These are phyloP conservation scores for Amphimedon queenslandica DNA, from an alignment of 37 sponge, comb jelly and placozoan genomes.

Conservation along the genomic window DNA sequence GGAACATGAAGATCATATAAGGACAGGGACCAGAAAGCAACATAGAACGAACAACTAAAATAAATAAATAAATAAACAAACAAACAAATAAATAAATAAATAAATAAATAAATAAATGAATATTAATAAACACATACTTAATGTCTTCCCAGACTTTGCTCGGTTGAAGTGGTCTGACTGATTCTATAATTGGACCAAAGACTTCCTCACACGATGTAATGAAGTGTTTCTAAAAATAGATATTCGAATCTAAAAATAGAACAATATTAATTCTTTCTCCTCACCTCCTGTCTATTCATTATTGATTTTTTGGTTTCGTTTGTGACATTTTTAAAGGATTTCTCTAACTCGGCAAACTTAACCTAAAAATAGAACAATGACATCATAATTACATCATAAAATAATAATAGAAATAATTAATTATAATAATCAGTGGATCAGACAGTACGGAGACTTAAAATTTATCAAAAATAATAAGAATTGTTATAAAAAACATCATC, in stretches of 20 bases:
- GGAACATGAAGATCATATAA: constrained; percentile 89
- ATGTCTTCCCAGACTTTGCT: constrained; percentile 93
- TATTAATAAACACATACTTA: constrained; percentile 20
- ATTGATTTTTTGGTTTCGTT: constrained; percentile 27
- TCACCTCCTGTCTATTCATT: constrained; percentile 37
- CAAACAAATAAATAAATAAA: too few relatives aligned
- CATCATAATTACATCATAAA: background rate
- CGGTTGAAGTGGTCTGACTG: constrained; percentile 60
- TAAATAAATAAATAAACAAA: constrained; percentile 5
- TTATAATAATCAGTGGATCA: too few relatives aligned
- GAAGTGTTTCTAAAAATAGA: constrained; percentile 43
- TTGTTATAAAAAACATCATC: too few relatives aligned
- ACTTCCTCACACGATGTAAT: constrained; percentile 51
- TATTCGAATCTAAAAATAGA: too few relatives aligned
- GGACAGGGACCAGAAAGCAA: constrained; percentile 91
- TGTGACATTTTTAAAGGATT: constrained; percentile 17
- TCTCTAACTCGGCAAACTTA: constrained; percentile 48
- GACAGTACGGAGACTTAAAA: too few relatives aligned
- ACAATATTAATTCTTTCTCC: background rate
- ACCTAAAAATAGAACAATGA: constrained; percentile 7
- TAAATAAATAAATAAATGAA: background rate
- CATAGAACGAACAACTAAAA: constrained; percentile 58
- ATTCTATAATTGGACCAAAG: constrained; percentile 52
- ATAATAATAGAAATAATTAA: too few relatives aligned
- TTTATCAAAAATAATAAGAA: too few relatives aligned